These are phyloP conservation scores for Melinaea marsaeus DNA, from an alignment of 2,888 invertebrate species.

Conservation along the genomic window DNA sequence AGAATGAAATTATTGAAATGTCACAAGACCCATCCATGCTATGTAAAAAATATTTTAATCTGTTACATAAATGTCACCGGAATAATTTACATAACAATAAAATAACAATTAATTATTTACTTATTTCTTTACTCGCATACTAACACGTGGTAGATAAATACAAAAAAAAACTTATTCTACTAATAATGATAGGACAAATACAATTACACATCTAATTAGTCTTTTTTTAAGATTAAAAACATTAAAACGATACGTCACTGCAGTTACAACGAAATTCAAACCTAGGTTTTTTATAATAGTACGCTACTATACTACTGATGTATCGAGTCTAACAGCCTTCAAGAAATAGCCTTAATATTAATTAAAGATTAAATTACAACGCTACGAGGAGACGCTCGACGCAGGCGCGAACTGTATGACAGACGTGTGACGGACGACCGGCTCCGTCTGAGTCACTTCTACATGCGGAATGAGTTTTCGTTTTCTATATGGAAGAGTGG, in stretches of 20 bases:
- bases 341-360: slow-evolving; percentile 42
- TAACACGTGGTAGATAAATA: slow-evolving; percentile 45
- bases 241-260: slow-evolving; percentile 32
- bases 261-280: slow-evolving; percentile 26
- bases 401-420: slow-evolving; percentile 93
- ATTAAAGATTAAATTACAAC: slow-evolving; percentile 28
- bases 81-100: slow-evolving; percentile 10
- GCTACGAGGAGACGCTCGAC: slow-evolving; percentile 65
- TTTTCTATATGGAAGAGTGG: slow-evolving; percentile 86
- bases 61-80: not conserved
- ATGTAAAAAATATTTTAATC: no score
- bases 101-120: slow-evolving; percentile 18
- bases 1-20: no score
- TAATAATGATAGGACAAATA: slow-evolving; percentile 53
- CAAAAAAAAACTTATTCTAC: slow-evolving; percentile 42
- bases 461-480: slow-evolving; percentile 86
- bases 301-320: slow-evolving; percentile 34
- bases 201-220: slow-evolving; percentile 51
- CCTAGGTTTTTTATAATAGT: slow-evolving; percentile 30
- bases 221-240: slow-evolving; percentile 48
- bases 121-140: slow-evolving; percentile 33
- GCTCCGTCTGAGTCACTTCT: slow-evolving; percentile 53
- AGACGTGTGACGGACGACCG: slow-evolving; percentile 77
- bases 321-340: slow-evolving; percentile 43
- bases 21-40: no score